Conservation (phyloP, 1,140 invertebrate genomes). For the Tetragnatha versicolor region DNA sequence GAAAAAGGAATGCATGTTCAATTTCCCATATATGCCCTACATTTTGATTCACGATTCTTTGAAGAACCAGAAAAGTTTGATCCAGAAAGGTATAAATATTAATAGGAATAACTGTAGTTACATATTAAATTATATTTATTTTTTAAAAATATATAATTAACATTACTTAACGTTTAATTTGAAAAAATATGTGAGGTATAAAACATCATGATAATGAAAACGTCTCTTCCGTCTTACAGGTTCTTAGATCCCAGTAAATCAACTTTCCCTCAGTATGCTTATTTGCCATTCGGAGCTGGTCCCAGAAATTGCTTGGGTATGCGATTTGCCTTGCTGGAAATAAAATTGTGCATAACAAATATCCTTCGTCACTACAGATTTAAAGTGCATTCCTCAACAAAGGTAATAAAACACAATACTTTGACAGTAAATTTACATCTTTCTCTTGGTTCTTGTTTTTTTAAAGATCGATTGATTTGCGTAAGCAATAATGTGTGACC, state of each 20-base stretch:
- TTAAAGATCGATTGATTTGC: no score
- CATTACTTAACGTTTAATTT: background rate
- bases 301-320: constrained; percentile 66
- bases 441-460: no score
- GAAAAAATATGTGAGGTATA: background rate
- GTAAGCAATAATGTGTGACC: no score
- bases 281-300: constrained; percentile 65
- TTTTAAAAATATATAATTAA: background rate
- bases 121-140: background rate
- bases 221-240: background rate
- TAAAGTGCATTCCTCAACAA: constrained; percentile 57
- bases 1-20: constrained; percentile 55
- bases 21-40: constrained; percentile 58
- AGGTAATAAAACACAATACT: constrained; percentile 27
- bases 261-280: constrained; percentile 59
- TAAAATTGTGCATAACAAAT: constrained; percentile 62
- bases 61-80: constrained; percentile 58
- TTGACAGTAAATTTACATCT: no score
- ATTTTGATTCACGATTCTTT: constrained; percentile 56
- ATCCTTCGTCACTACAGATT: constrained; percentile 60
- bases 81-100: constrained; percentile 49
- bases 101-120: background rate
- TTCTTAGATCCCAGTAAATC: background rate
- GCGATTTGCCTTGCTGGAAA: constrained; percentile 63
- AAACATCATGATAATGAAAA: background rate